phyloP scores from a whole-genome alignment of 2,113 vertebrate species.

The Aegypius monachus region DNA sequence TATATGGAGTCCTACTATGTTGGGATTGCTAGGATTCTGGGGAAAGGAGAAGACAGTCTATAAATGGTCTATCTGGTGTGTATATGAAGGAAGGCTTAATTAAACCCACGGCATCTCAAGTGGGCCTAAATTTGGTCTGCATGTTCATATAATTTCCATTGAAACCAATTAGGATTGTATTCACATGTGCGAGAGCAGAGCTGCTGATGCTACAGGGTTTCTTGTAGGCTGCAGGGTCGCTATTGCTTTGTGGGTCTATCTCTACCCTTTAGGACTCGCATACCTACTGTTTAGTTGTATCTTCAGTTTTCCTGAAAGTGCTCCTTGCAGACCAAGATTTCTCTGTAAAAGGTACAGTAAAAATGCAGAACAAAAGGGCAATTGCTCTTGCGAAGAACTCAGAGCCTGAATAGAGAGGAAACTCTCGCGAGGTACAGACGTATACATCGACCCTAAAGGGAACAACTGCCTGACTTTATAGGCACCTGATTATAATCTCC shows the following conservation, averaged over 20 bases:
- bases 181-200: background rate
- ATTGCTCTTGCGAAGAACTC: background rate
- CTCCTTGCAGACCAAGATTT: background rate
- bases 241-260: background rate
- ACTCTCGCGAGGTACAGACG: rapidly evolving
- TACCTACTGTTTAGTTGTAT: background rate
- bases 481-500: background rate
- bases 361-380: background rate
- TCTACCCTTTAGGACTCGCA: background rate
- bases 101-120: background rate
- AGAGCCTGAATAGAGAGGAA: background rate
- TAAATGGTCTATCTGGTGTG: background rate
- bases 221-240: background rate
- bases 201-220: background rate
- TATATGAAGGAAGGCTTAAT: background rate
- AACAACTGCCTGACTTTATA: background rate
- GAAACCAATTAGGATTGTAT: background rate
- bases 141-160: background rate
- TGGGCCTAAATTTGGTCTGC: background rate
- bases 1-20: background rate
- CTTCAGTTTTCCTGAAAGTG: background rate
- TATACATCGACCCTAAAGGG: rapidly evolving
- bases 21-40: background rate
- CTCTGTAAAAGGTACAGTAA: background rate
- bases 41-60: background rate